Conservation (phyloP, 2,888 invertebrate species). For the Orthonychiurus folsomi region DNA sequence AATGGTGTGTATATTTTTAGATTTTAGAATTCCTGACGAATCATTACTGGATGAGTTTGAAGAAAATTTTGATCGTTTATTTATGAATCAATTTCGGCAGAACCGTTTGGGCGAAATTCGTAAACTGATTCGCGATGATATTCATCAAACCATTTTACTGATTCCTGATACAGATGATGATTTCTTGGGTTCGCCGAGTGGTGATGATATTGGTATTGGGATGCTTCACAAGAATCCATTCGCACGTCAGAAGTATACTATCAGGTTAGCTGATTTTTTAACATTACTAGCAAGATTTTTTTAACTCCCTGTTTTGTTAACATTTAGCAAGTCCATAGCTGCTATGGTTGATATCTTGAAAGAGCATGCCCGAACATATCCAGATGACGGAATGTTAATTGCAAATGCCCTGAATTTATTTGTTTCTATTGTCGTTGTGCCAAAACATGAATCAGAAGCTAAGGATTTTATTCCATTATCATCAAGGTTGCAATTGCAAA, state of each 20-base stretch:
- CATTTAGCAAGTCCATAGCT: slow-evolving; percentile 22
- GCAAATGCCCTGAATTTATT: slow-evolving; percentile 27
- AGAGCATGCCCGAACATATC: slow-evolving; percentile 22
- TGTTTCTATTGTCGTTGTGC: slow-evolving; percentile 32
- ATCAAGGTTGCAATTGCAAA: slow-evolving; percentile 28
- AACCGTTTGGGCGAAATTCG: slow-evolving; percentile 24
- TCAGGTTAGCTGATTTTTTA: slow-evolving; percentile 21
- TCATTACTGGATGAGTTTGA: slow-evolving; percentile 22
- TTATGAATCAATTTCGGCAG: slow-evolving; percentile 27
- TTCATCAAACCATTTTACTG: slow-evolving; percentile 21
- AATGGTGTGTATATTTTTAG: neutral
- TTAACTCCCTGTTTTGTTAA: too few species aligned
- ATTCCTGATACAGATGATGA: slow-evolving; percentile 16
- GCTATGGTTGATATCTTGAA: slow-evolving; percentile 27
- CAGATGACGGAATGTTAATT: slow-evolving; percentile 23
- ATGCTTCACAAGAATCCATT: slow-evolving; percentile 23
- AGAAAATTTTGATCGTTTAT: slow-evolving; percentile 27
- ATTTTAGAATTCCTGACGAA: slow-evolving; percentile 8
- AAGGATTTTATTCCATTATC: slow-evolving; percentile 28
- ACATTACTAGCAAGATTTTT: too few species aligned
- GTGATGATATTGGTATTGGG: slow-evolving; percentile 13
- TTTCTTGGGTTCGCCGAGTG: neutral
- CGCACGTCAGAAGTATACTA: slow-evolving; percentile 7
- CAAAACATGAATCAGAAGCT: slow-evolving; percentile 34
- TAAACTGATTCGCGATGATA: slow-evolving; percentile 20